Percentiles rank a stretch among this genome's conserved stretches.
These are phyloP conservation scores for Sebastes flavidus DNA, from an alignment of 2,797 vertebrate species.

Conservation along the genomic window DNA sequence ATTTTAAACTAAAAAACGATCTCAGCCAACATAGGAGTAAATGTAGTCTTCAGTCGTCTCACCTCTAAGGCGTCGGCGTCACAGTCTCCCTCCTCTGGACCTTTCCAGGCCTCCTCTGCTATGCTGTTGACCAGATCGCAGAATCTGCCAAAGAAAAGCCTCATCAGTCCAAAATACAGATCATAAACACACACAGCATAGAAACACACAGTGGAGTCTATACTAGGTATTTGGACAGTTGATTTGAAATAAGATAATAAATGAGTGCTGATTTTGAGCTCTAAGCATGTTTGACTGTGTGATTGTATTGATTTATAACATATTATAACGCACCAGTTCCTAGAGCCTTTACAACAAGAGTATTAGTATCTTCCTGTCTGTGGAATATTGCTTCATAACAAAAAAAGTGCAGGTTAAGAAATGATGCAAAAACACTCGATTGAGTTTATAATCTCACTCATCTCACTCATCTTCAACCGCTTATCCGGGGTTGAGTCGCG, in stretches of 20 bases:
- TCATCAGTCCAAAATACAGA: not conserved
- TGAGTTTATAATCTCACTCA: not conserved
- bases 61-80: conserved; percentile 95
- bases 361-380: not conserved
- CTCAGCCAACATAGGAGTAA: not conserved
- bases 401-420: not conserved
- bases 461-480: no score
- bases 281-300: not conserved
- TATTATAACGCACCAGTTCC: not conserved
- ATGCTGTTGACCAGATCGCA: conserved; percentile 96
- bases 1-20: no score
- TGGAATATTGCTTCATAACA: not conserved
- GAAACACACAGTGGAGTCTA: not conserved
- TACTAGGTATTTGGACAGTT: not conserved
- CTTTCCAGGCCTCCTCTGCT: conserved; percentile 91
- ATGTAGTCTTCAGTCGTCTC: conserved; percentile 3
- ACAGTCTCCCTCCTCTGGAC: conserved; percentile 91
- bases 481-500: fast-evolving
- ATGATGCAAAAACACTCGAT: not conserved
- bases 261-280: not conserved
- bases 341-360: not conserved
- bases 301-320: not conserved
- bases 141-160: conserved; percentile 82
- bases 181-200: not conserved
- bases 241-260: not conserved